Base-by-base conservation (phyloP, 1,140 invertebrate species). In the Drosophila jambulina region DNA sequence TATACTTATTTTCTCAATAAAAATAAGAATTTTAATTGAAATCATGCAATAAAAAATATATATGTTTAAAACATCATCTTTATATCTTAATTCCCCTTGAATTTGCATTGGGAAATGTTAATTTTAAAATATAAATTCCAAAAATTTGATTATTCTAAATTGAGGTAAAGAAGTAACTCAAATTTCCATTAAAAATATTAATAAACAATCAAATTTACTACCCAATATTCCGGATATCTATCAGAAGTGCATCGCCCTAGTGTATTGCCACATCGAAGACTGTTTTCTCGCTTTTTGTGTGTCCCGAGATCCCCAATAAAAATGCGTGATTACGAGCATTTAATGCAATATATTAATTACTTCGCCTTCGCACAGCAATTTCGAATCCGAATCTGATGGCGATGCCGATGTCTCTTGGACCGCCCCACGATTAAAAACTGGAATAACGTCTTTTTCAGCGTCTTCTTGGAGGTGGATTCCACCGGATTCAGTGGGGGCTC, bases 281-380 rank as follows among this genome's bases (percentile, higher is more conserved):
- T 59, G 49, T 79, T 64, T 25, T 68, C 45, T 48, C 19, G 21
- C 51, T 56, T 40, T 77, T 19, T 36, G 70, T 72, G 36, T 29
- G 36, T 51, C 32, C 21, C 42, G 40, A 34, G 48, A 68, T 68
- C 36, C 54, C 49, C 60, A 75, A 90, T 90, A 90, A 88, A 90
- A 81, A 67, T 46, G 58, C 59, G 53, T 85, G 72, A 76, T 88
- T 85, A 88, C 43, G 81, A 70, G 69, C 70, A 74, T 82, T 88
- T 72, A 80, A 84, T 84, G 86, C 78, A 88, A 85, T 81, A 88
- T 90, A 90, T 90, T 88, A 90, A 88, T 84, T 90, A 67, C 61
- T 69, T 57, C 64, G 57, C 72, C 67, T 68, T 68, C 29, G 54
- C 65, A 65, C 61, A 62, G 19, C 48, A 43, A 61, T 65, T 65